Evolutionary conservation across 2,888 invertebrate genomes (phyloP).

Genomic region (Dromius quadrimaculatus): DNA sequence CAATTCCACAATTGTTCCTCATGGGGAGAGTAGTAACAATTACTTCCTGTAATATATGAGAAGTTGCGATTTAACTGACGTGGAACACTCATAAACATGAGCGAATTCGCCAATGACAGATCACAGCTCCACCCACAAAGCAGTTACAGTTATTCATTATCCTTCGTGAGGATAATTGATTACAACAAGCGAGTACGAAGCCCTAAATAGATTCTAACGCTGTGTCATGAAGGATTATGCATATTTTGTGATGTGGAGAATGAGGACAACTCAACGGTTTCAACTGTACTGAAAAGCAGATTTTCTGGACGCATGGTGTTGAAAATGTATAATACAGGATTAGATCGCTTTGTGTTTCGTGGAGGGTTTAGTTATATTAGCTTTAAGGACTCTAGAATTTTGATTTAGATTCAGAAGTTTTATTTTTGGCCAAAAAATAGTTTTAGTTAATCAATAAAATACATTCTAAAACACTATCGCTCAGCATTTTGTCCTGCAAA

Average conservation of each 20-base stretch:
- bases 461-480: no score
- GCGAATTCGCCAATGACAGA: constrained; percentile 5
- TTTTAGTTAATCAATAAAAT: no score
- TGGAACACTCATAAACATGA: constrained; percentile 23
- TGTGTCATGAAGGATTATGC: constrained; percentile 37
- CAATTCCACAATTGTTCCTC: background rate
- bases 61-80: constrained; percentile 9
- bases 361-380: no score
- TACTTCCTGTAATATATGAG: constrained; percentile 2
- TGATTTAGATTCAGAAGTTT: no score
- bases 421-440: no score
- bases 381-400: no score
- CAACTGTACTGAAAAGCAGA: no score
- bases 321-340: no score
- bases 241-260: constrained; percentile 42
- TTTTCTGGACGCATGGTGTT: no score
- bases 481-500: no score
- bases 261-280: constrained; percentile 32
- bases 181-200: constrained; percentile 5
- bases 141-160: constrained; percentile 44
- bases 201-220: constrained; percentile 38
- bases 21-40: background rate
- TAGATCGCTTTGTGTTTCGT: no score
- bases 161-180: constrained; percentile 35
- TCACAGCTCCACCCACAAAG: background rate